Evolutionary conservation across 2,113 vertebrate species (phyloP), one percentile per base, ranked within the genome.

Genomic region (Tupaia chinensis): DNA sequence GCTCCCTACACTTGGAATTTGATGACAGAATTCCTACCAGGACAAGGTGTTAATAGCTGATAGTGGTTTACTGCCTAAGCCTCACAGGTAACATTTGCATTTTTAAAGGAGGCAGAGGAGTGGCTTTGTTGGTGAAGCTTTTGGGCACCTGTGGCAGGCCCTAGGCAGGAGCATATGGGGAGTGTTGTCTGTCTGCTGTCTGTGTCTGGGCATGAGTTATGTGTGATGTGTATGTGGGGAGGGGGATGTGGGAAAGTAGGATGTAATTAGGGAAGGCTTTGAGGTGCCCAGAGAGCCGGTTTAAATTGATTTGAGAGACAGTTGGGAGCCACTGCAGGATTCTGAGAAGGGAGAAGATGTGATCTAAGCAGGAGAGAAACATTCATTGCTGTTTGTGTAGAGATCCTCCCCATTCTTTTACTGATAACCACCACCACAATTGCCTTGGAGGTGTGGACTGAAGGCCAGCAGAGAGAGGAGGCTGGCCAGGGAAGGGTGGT

Each of bases 131-230:
- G 54, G 29, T 91, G 85, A 84, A 69, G 58, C 61, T 92, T 93
- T 79, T 60, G 32, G 72, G 96, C 93, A 96, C 88, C 96, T 97
- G 91, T 96, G 95, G 92, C 94, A 79, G 61, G 69, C 89, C 58
- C 76, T 81, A 65, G 60, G 76, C 82, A 58, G 66, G 65, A 79
- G 77, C 63, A 2, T 73, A 66, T 88, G 91, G 91, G 70, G 66
- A 16, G 32, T 25, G 14, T 87, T 20, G 0, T 61, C 74, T 66
- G 44, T 82, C 25, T 92, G 9, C 70, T 27, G 12, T 79, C 89
- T 94, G 1, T 44, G n/a, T 78, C 84, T 90, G 90, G 91, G 87
- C 76, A 27, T 0, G 7, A 92, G 79, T 95, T 91, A 15, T 9
- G 58, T 2, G 0, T 54, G 29, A 91, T 70, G 34, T 60, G n/a